A percentile compares a stretch with the other conserved stretches of the same genome.
Evolutionary conservation across 23 tunicate species (phyloP).

Genomic region (Oikopleura albicans): DNA sequence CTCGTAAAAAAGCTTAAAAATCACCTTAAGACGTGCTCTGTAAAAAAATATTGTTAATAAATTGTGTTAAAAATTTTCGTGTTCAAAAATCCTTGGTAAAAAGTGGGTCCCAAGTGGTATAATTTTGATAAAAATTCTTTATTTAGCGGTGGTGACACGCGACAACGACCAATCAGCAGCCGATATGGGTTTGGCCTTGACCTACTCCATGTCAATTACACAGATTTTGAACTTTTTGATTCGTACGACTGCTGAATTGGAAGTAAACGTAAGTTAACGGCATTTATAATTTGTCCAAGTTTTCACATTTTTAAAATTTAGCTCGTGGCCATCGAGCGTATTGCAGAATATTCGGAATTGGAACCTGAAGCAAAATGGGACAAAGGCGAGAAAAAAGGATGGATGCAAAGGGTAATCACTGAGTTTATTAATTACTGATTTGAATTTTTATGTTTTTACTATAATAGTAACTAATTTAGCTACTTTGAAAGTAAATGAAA

Average conservation of each 20-base stretch:
- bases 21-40: no score
- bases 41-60: no score
- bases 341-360: neutral
- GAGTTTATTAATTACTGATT: neutral
- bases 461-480: no score
- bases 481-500: no score
- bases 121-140: neutral
- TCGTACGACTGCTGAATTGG: slow-evolving; percentile 15
- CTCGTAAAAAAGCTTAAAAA: no score
- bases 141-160: neutral
- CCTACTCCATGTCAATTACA: slow-evolving; percentile 4
- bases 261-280: slow-evolving; percentile 11
- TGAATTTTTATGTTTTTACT: no score
- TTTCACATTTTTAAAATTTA: neutral
- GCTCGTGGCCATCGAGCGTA: slow-evolving; percentile 9
- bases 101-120: no score
- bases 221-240: slow-evolving; percentile 14
- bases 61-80: no score
- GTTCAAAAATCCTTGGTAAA: no score
- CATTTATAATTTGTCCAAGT: no score
- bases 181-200: slow-evolving; percentile 12
- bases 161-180: neutral
- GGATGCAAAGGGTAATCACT: neutral
- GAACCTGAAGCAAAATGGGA: neutral
- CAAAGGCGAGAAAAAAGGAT: neutral